phyloP scores from a whole-genome alignment of 2,888 invertebrate species.

The Cristatella mucedo region DNA sequence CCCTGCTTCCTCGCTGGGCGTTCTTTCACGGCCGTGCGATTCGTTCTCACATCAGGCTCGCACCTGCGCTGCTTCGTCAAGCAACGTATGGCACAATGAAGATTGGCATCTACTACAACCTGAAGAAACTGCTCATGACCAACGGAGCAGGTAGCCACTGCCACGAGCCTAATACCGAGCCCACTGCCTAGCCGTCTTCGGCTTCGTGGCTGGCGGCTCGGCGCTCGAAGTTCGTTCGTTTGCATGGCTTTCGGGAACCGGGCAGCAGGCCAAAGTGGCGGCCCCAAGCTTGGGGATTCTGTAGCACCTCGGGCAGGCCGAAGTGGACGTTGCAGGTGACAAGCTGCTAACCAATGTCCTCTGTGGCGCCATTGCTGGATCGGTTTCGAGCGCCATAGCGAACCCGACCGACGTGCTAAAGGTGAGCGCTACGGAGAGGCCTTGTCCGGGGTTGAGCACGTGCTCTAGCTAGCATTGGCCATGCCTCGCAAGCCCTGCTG shows the following conservation, averaged over 20 bases:
- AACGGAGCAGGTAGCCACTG: constrained; percentile 19
- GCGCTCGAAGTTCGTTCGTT: too few species aligned
- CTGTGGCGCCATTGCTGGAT: constrained; percentile 69
- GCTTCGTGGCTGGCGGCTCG: too few species aligned
- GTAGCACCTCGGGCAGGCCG: too few species aligned
- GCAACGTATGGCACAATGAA: constrained; percentile 90
- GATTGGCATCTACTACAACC: constrained; percentile 81
- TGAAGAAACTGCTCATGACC: constrained; percentile 56
- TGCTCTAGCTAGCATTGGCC: constrained; percentile 4
- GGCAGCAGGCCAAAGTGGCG: too few species aligned
- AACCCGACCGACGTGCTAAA: constrained; percentile 91
- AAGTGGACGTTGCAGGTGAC: constrained; percentile 36
- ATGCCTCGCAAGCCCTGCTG: too few species aligned
- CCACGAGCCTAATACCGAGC: too few species aligned
- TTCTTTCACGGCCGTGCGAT: too few species aligned
- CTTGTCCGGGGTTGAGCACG: not conserved
- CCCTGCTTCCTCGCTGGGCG: too few species aligned
- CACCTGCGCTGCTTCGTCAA: constrained; percentile 77
- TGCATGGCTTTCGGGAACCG: too few species aligned
- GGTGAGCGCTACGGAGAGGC: constrained; percentile 46
- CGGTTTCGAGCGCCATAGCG: constrained; percentile 81
- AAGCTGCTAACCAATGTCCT: constrained; percentile 44
- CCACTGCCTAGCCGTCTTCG: too few species aligned
- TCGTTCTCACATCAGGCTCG: constrained; percentile 52
- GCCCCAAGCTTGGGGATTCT: too few species aligned